phyloP scores from a whole-genome alignment of 2,113 vertebrate genomes.

The Pogona vitticeps region DNA sequence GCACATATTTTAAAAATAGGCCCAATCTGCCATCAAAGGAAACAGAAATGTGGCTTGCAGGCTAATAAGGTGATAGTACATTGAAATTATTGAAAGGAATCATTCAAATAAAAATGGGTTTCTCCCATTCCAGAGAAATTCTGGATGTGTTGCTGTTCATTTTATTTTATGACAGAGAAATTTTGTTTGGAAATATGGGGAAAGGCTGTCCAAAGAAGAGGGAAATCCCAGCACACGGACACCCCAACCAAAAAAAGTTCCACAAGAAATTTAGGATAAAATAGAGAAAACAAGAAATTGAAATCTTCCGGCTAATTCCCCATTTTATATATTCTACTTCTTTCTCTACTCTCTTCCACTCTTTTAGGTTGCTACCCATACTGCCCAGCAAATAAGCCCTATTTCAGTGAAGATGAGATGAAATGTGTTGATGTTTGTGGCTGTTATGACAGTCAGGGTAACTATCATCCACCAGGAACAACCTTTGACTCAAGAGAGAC shows the following conservation, averaged over 20 bases:
- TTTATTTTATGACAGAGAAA: no score
- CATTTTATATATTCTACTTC: not conserved
- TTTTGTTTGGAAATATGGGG: no score
- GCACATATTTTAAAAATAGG: no score
- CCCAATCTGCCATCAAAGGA: no score
- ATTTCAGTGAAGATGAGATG: constrained; percentile 88
- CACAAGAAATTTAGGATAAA: not conserved
- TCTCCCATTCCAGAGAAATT: no score
- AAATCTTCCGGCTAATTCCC: not conserved
- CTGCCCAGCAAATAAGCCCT: constrained; percentile 82
- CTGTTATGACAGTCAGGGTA: constrained; percentile 69
- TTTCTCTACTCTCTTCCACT: not conserved
- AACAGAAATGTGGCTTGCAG: no score
- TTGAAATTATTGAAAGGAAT: not conserved
- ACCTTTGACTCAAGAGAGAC: constrained; percentile 75
- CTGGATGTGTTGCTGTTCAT: no score
- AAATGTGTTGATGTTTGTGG: constrained; percentile 82
- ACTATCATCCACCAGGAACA: constrained; percentile 72
- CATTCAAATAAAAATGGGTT: not conserved
- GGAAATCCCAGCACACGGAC: no score
- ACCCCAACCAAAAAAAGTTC: no score
- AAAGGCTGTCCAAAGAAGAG: no score
- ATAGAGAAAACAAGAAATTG: not conserved
- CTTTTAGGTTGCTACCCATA: constrained; percentile 88
- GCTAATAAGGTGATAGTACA: not conserved